phyloP scores from a whole-genome alignment of 2,113 vertebrate species.

The Corythaixoides concolor region DNA sequence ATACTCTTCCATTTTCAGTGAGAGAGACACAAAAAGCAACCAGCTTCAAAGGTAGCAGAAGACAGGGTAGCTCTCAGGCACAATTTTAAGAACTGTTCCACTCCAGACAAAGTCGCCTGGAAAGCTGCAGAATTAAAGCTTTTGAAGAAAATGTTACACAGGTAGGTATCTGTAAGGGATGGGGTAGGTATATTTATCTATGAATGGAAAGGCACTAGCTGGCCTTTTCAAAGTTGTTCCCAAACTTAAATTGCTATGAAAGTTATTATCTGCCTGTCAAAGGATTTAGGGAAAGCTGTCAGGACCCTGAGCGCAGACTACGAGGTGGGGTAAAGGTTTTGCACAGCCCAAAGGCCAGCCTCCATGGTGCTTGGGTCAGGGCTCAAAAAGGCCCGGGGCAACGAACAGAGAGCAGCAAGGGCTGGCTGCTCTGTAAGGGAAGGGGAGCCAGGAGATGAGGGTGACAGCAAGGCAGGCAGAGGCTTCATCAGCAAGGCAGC shows the following conservation, averaged over 20 bases:
- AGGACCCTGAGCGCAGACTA: neutral
- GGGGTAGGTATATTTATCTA: neutral
- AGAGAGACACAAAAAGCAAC: neutral
- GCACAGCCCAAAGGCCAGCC: neutral
- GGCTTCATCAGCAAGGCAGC: neutral
- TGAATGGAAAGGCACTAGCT: neutral
- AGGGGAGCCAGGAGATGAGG: neutral
- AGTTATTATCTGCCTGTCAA: neutral
- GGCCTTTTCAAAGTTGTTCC: neutral
- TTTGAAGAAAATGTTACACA: neutral
- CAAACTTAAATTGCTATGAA: neutral
- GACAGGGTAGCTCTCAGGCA: neutral
- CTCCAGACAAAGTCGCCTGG: neutral
- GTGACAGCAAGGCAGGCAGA: neutral
- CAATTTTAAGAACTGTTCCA: neutral
- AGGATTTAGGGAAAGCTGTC: neutral
- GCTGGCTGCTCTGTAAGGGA: neutral
- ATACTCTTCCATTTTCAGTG: neutral
- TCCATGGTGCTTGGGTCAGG: rapidly evolving
- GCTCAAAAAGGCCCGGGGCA: neutral
- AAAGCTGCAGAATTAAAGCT: neutral
- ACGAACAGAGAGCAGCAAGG: neutral
- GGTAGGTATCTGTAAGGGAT: neutral
- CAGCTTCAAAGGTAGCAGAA: neutral
- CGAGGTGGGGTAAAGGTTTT: neutral